Conservation (phyloP, 2,888 invertebrate species). For the Macrophya annulata region DNA sequence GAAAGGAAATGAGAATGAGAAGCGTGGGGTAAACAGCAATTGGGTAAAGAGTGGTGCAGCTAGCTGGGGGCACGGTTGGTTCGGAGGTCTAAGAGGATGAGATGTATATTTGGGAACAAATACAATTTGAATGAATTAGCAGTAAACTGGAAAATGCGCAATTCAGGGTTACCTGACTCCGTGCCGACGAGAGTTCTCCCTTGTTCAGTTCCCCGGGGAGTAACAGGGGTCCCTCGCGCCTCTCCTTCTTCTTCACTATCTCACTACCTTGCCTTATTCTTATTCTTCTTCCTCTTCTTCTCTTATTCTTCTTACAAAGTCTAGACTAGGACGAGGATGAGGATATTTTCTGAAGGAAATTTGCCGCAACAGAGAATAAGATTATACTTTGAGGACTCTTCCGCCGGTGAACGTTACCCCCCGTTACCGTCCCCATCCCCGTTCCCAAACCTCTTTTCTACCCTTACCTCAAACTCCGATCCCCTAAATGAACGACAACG, state of each 20-base stretch:
- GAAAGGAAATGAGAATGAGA: not conserved
- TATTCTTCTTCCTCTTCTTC: conserved; percentile 56
- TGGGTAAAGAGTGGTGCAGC: conserved; percentile 39
- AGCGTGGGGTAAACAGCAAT: conserved; percentile 61
- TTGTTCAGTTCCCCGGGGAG: conserved; percentile 24
- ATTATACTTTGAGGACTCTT: conserved; percentile 66
- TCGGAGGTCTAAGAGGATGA: conserved; percentile 61
- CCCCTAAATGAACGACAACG: conserved; percentile 45
- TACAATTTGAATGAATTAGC: conserved; percentile 79
- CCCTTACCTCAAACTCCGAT: conserved; percentile 42
- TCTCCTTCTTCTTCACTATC: conserved; percentile 44
- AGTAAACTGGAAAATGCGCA: conserved; percentile 75
- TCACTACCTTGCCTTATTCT: conserved; percentile 57
- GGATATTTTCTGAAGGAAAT: conserved; percentile 69
- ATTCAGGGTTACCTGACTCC: conserved; percentile 70
- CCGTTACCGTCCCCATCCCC: not conserved
- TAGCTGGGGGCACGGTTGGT: conserved; percentile 7
- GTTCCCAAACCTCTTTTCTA: conserved; percentile 29
- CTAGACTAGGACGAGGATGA: conserved; percentile 57
- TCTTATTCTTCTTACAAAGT: conserved; percentile 61
- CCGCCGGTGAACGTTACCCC: conserved; percentile 52
- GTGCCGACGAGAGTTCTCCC: conserved; percentile 57
- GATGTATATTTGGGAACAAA: conserved; percentile 76
- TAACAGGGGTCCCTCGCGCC: conserved; percentile 39
- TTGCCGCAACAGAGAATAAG: conserved; percentile 66